Evolutionary conservation across 2,797 vertebrate species (phyloP), one percentile per base, ranked within the genome.

Genomic region (Propithecus perrieri): DNA sequence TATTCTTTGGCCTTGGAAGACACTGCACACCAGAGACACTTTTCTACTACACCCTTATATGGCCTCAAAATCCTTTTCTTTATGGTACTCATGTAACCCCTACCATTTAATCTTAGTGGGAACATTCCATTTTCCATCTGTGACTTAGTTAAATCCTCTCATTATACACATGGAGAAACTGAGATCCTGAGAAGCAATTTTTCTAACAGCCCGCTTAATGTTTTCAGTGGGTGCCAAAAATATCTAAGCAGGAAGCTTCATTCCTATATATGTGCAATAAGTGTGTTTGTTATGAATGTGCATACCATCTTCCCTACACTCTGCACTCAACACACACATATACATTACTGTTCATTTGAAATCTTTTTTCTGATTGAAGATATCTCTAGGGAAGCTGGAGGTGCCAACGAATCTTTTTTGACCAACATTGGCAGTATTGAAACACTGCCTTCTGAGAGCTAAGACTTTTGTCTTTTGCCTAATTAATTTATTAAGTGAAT

Each of bases 61-160:
- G 81, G 17, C 22, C 22, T 87, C 88, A 61, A 92, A 86, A 63
- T 55, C 4, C 6, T 81, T 81, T 72, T 55, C 20, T 48, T 75
- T 87, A 50, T 61, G n/a, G 48, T 57, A 67, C 24, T 94, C 2
- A 5, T 46, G 15, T 50, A 88, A n/a, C 30, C 55, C 46, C 2
- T 13, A 35, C 22, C 14, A 30, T 85, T 85, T 20, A 35, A 43
- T 76, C 89, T 91, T 81, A 71, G 65, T 57, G 38, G 26, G 53
- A 35, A 85, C 91, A 28, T 46, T 79, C 57, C 7, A 53, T 55
- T 94, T 85, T 33, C 33, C 17, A 74, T 59, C 28, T 89, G 72
- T 79, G 75, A 92, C 81, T 90, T 85, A 57, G 78, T 88, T 94
- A 76, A 74, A 38, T 63, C 7, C 18, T 96, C 26, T 95, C 80